Evolutionary conservation across 1,140 invertebrate species (phyloP).

Genomic region (Zaprionus capensis): DNA sequence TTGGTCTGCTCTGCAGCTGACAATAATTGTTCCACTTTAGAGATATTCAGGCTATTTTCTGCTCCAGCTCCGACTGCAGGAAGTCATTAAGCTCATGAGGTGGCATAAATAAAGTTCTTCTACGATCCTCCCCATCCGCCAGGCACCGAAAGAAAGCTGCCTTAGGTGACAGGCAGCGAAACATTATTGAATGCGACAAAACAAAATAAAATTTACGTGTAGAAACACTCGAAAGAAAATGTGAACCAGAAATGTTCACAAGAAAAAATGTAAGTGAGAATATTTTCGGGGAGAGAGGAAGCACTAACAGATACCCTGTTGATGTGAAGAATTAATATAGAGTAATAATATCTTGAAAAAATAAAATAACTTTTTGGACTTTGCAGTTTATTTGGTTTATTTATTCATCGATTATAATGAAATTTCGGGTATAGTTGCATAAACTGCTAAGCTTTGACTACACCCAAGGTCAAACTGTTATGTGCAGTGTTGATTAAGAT

Average conservation of each 20-base stretch:
- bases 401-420: background rate
- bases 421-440: background rate
- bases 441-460: background rate
- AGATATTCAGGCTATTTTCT: slow-evolving; percentile 30
- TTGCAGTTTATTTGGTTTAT: background rate
- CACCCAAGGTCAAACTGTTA: background rate
- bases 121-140: slow-evolving; percentile 22
- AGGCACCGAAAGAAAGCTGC: slow-evolving; percentile 38
- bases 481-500: background rate
- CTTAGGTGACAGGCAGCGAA: slow-evolving; percentile 52
- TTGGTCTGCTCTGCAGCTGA: slow-evolving; percentile 19
- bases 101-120: slow-evolving; percentile 77
- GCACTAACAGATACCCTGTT: background rate
- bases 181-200: slow-evolving; percentile 76
- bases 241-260: background rate
- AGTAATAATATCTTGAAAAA: too few relatives aligned
- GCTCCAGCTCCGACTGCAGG: slow-evolving; percentile 53
- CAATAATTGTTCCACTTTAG: slow-evolving; percentile 45
- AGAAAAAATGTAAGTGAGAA: background rate
- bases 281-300: background rate
- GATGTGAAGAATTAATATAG: too few relatives aligned
- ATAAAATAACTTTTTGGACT: background rate
- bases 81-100: slow-evolving; percentile 75
- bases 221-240: slow-evolving; percentile 56
- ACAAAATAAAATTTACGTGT: slow-evolving; percentile 74